Evolutionary conservation across 2,113 vertebrate genomes (phyloP).

Genomic region (Phrynosoma blainvillii): DNA sequence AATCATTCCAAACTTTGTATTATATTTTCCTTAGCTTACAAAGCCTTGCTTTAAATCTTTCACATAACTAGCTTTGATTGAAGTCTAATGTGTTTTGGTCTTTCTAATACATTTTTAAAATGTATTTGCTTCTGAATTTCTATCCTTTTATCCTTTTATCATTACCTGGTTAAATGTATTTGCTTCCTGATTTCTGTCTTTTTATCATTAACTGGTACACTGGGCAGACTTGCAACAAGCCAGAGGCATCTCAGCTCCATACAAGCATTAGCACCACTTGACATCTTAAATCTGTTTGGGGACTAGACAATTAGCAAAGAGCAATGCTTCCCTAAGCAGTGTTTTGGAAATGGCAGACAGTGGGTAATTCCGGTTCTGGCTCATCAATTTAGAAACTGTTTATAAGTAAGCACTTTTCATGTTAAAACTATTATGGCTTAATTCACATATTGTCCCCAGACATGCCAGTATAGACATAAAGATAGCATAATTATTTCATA

Average conservation of each 20-base stretch:
- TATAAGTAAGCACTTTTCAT: constrained; percentile 63
- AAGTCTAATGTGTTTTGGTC: constrained; percentile 9
- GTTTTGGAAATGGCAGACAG: constrained; percentile 44
- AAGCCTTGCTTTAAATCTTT: constrained; percentile 34
- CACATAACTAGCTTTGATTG: constrained; percentile 23
- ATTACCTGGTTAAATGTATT: constrained; percentile 20
- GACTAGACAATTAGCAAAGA: constrained; percentile 43
- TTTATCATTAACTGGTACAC: constrained; percentile 31
- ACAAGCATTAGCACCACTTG: constrained; percentile 27
- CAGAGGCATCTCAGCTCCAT: constrained; percentile 19
- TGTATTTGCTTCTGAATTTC: too few relatives aligned
- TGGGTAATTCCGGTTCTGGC: constrained; percentile 29
- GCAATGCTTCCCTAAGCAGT: constrained; percentile 46
- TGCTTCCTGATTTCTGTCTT: constrained; percentile 42
- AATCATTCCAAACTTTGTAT: constrained; percentile 35
- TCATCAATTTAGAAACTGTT: constrained; percentile 58
- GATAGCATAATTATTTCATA: background rate
- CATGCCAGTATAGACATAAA: background rate
- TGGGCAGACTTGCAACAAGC: background rate
- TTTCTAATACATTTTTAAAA: constrained; percentile 43
- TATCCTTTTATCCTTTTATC: too few relatives aligned
- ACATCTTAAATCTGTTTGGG: constrained; percentile 33
- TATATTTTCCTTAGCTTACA: constrained; percentile 19
- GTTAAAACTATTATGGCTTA: constrained; percentile 60
- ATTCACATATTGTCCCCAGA: constrained; percentile 40